Evolutionary conservation across 2,797 vertebrate genomes (phyloP).

Genomic region (Nannoperca obscura): DNA sequence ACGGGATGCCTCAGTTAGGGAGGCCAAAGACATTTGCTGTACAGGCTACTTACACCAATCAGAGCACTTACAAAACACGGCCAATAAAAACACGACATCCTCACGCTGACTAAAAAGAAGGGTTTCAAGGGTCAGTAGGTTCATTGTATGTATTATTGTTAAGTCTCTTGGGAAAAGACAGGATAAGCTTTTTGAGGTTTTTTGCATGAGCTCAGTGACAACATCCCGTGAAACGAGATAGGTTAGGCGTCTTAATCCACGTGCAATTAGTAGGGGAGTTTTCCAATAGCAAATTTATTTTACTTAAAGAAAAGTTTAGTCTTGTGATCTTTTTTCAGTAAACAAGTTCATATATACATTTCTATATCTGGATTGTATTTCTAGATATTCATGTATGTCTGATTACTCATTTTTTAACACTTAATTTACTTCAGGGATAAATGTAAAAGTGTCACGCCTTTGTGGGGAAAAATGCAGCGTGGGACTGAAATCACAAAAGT

Average conservation of each 20-base stretch:
- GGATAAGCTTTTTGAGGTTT: conserved; percentile 77
- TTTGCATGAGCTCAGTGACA: conserved; percentile 52
- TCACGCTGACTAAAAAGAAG: conserved; percentile 73
- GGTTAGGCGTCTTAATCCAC: conserved; percentile 28
- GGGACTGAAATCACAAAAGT: not conserved
- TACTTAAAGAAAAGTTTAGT: not conserved
- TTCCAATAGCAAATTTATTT: not conserved
- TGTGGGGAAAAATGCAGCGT: not conserved
- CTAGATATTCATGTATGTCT: not conserved
- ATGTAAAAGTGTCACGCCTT: not conserved
- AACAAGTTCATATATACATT: not conserved
- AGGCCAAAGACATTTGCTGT: conserved; percentile 61
- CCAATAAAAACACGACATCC: conserved; percentile 80
- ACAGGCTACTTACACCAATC: conserved; percentile 70
- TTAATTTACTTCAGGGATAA: not conserved
- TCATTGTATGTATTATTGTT: conserved; percentile 81
- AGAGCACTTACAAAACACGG: conserved; percentile 71
- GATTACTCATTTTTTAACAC: not conserved
- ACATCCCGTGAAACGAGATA: conserved; percentile 56
- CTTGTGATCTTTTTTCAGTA: not conserved
- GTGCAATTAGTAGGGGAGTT: conserved; percentile 32
- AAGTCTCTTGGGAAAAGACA: conserved; percentile 78
- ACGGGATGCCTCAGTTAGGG: conserved; percentile 58
- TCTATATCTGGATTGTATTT: not conserved
- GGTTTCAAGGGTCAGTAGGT: conserved; percentile 80